A percentile compares a stretch with the other conserved stretches of the same genome.
phyloP scores from a whole-genome alignment of 2,888 invertebrate species.

The Monoplex corrugatus region DNA sequence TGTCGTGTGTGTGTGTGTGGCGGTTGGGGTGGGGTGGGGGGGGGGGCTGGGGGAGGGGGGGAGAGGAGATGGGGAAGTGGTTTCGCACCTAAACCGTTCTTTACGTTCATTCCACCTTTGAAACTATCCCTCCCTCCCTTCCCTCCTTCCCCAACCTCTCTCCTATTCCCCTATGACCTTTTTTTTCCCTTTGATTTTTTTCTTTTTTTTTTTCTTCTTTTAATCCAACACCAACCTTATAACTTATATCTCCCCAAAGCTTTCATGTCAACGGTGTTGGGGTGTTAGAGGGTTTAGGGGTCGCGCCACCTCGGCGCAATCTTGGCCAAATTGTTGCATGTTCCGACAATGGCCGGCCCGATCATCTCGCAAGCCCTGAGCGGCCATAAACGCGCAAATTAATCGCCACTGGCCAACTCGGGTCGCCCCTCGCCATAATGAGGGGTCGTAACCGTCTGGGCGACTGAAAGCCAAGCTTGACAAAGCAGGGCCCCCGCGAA shows the following conservation, averaged over 20 bases:
- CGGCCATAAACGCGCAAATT: constrained; percentile 18
- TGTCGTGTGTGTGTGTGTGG: too few species aligned
- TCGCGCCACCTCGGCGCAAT: constrained; percentile 32
- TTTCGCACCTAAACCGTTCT: too few species aligned
- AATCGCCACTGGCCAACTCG: not conserved
- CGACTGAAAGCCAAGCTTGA: not conserved
- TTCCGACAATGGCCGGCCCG: constrained; percentile 1
- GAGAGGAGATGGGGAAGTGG: too few species aligned
- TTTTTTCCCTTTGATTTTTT: not conserved
- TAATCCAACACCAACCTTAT: not conserved
- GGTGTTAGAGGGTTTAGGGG: too few species aligned
- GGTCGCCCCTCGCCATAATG: not conserved
- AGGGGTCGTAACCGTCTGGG: constrained; percentile 32
- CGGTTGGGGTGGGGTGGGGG: too few species aligned
- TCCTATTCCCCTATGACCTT: not conserved
- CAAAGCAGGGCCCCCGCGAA: not conserved
- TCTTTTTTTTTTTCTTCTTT: not conserved
- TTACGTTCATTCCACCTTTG: too few species aligned
- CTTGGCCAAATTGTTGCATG: constrained; percentile 37
- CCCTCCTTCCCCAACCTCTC: not conserved
- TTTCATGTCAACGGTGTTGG: too few species aligned
- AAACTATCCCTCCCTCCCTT: not conserved
- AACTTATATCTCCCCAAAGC: too few species aligned
- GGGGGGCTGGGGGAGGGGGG: too few species aligned
- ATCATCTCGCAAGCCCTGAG: not conserved